Evolutionary conservation across 2,113 vertebrate genomes (phyloP).

Genomic region (Capricornis sumatraensis): DNA sequence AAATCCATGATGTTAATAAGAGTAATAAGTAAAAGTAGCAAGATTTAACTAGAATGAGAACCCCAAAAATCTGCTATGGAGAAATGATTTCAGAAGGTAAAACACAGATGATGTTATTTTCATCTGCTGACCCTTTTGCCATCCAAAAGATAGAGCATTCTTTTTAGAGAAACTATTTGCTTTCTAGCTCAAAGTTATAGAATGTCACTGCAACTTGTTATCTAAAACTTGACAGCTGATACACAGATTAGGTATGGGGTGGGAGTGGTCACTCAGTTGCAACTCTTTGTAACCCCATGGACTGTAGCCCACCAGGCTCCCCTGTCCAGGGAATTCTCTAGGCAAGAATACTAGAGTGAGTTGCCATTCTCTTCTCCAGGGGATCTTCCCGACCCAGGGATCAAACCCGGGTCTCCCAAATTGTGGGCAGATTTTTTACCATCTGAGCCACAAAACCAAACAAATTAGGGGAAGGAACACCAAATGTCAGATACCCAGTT

Average conservation of each 20-base stretch:
- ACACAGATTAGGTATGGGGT: not conserved
- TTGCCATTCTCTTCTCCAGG: not conserved
- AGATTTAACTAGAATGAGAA: not conserved
- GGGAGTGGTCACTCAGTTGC: not conserved
- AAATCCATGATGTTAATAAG: not conserved
- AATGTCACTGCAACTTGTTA: not conserved
- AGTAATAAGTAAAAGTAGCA: not conserved
- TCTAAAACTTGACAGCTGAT: not conserved
- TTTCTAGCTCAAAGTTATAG: not conserved
- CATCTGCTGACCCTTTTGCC: not conserved
- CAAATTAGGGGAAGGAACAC: not conserved
- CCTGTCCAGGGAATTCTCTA: not conserved
- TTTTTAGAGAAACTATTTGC: not conserved
- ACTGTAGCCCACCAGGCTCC: not conserved
- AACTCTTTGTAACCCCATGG: not conserved
- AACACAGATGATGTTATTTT: not conserved
- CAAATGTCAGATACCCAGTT: not conserved
- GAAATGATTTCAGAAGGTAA: not conserved
- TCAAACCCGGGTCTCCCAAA: not conserved
- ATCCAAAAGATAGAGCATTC: not conserved
- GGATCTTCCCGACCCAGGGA: not conserved
- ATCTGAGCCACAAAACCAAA: not conserved
- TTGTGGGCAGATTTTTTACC: not conserved
- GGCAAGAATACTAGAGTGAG: not conserved
- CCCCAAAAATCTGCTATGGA: not conserved